phyloP scores from a whole-genome alignment of 2,888 invertebrate species.

The Diadegma fenestrale region DNA sequence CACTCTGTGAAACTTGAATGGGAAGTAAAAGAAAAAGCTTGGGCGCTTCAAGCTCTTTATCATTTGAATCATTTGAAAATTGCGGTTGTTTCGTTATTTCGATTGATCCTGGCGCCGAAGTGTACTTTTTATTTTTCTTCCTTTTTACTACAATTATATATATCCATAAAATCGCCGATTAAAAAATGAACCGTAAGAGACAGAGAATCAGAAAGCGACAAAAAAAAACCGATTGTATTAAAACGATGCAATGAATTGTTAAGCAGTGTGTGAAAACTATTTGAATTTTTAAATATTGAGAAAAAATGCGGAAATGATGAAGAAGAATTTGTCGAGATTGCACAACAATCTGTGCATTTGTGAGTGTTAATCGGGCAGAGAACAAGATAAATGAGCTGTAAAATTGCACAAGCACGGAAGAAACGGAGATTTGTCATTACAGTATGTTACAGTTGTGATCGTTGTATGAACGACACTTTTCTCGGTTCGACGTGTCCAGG shows the following conservation, averaged over 20 bases:
- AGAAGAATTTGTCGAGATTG: slow-evolving; percentile 40
- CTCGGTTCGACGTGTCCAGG: slow-evolving; percentile 59
- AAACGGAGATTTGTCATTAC: slow-evolving; percentile 35
- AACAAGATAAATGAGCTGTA: slow-evolving; percentile 13
- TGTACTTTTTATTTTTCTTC: slow-evolving; percentile 10
- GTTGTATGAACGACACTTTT: slow-evolving; percentile 30
- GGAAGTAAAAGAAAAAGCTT: not conserved
- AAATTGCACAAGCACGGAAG: slow-evolving; percentile 33
- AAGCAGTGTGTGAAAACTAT: slow-evolving; percentile 40
- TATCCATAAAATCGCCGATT: slow-evolving; percentile 18
- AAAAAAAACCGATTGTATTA: slow-evolving; percentile 27
- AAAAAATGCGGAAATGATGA: slow-evolving; percentile 4
- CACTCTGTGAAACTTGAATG: slow-evolving; percentile 59
- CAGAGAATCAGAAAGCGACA: not conserved
- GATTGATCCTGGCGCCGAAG: slow-evolving; percentile 27
- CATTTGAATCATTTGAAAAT: slow-evolving; percentile 19
- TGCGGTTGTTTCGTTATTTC: slow-evolving; percentile 43
- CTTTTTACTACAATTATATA: not conserved
- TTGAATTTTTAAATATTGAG: slow-evolving; percentile 43
- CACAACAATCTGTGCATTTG: slow-evolving; percentile 17
- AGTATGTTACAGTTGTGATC: slow-evolving; percentile 37
- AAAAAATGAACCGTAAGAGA: not conserved
- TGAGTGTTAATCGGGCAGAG: not conserved
- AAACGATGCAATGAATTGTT: slow-evolving; percentile 59
- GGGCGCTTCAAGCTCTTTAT: slow-evolving; percentile 40